Base-by-base conservation (phyloP, 2,888 invertebrate species). In the Pasiphila rectangulata region DNA sequence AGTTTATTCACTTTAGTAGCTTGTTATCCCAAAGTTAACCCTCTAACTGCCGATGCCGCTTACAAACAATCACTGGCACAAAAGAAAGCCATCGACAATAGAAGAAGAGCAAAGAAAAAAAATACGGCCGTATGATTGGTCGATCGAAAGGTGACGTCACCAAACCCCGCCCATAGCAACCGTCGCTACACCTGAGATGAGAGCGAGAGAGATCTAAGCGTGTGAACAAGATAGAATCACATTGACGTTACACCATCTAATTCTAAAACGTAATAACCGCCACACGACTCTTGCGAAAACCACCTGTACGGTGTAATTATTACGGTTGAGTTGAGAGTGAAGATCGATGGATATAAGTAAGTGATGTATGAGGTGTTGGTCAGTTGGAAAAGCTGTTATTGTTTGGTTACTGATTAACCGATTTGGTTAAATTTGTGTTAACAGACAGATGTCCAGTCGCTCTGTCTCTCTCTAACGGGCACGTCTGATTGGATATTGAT, bases 351-450 rank as follows among this genome's bases (percentile, higher is more conserved):
- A 38, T 52, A 56, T 69, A 57, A 32, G 62, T 44, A 54, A 42
- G 19, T 54, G 51, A 53, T 44, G 49, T 47, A 53, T 57, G 54
- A 47, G 49, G 55, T 54, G 63, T 69, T 78, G 84, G 84, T 85
- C 85, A 83, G 79, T 79, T 79, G 81, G 80, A 75, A 82, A 82
- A 86, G 84, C 84, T 87, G 86, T 86, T 87, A 86, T 88, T 88
- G 87, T 88, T 88, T 84, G 84, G 83, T 81, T 83, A 81, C 74
- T 78, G 87, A 87, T 86, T 86, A 86, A 88, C 86, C 86, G 83
- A 85, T 86, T 87, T 86, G 84, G 86, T 86, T 85, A 84, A 83
- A 83, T 85, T 86, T 79, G 84, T 84, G 81, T 79, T 82, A 83
- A 83, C 79, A 79, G 78, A 77, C 81, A 83, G 79, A 83, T 81